These are phyloP conservation scores for Clinocottus analis DNA, from an alignment of 2,113 vertebrate genomes.

Conservation along the genomic window DNA sequence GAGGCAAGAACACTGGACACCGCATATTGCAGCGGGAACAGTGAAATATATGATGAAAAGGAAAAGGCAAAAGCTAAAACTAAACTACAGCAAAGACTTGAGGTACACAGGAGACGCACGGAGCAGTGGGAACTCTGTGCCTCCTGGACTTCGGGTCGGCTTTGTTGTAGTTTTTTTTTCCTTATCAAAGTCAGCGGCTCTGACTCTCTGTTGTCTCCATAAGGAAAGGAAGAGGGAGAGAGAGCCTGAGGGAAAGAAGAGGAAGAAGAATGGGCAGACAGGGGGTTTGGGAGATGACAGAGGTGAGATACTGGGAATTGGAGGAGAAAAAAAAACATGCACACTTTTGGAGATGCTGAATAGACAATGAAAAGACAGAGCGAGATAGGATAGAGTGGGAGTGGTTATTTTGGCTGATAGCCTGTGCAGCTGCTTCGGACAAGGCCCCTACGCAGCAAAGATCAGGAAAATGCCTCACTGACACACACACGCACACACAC, in stretches of 20 bases:
- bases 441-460: constrained; percentile 45
- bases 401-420: constrained; percentile 67
- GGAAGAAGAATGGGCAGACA: constrained; percentile 16
- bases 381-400: constrained; percentile 48
- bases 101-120: constrained; percentile 7
- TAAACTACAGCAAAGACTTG: constrained; percentile 39
- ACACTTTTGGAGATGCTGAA: constrained; percentile 48
- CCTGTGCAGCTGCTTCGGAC: constrained; percentile 69
- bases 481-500: constrained; percentile 13
- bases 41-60: constrained; percentile 24
- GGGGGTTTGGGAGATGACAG: constrained; percentile 44
- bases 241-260: constrained; percentile 8
- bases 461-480: constrained; percentile 61
- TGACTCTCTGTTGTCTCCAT: constrained; percentile 4
- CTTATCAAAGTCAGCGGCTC: constrained; percentile 34
- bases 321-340: constrained; percentile 35
- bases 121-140: constrained; percentile 5
- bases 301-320: constrained; percentile 49
- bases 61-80: no score
- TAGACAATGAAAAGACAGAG: constrained; percentile 48
- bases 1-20: constrained; percentile 19
- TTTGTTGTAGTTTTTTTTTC: constrained; percentile 16
- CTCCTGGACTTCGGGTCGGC: not conserved
- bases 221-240: constrained; percentile 14
- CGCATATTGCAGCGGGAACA: constrained; percentile 24